A percentile compares a stretch with the other conserved stretches of the same genome.
Evolutionary conservation across 2,888 invertebrate species (phyloP).

Genomic region (Lepas anatifera): DNA sequence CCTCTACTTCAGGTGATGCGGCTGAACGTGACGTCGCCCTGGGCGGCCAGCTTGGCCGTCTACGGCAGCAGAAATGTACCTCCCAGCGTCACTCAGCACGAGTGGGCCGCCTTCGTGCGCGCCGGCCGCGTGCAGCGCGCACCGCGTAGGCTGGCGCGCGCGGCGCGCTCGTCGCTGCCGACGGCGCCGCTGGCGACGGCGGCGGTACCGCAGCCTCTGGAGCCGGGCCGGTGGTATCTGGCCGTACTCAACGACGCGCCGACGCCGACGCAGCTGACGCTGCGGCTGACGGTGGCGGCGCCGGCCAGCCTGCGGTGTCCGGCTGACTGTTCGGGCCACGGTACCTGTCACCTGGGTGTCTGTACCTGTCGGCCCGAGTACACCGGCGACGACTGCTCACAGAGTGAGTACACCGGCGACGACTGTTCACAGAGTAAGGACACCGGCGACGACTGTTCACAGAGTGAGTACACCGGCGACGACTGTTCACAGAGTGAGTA

Average conservation of each 20-base stretch:
- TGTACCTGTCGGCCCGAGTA: constrained; percentile 87
- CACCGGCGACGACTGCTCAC: constrained; percentile 47
- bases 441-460: no score
- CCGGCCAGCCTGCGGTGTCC: constrained; percentile 50
- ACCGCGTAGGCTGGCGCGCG: constrained; percentile 21
- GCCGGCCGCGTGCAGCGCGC: constrained; percentile 23
- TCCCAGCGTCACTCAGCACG: constrained; percentile 31
- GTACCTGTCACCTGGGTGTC: constrained; percentile 82
- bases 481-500: no score
- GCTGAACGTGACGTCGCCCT: constrained; percentile 29
- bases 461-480: no score
- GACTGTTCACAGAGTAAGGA: no score
- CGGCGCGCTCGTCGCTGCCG: constrained; percentile 20
- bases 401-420: constrained; percentile 12
- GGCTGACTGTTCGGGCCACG: constrained; percentile 82
- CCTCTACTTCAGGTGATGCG: not conserved
- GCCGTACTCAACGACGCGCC: constrained; percentile 29
- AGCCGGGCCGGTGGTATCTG: constrained; percentile 29
- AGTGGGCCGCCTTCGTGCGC: constrained; percentile 30
- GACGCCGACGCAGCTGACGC: constrained; percentile 19
- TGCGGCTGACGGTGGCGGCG: not conserved
- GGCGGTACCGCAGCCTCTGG: constrained; percentile 25
- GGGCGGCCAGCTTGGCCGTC: constrained; percentile 29
- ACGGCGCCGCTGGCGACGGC: constrained; percentile 15
- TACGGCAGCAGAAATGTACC: constrained; percentile 30